Percentiles rank a stretch among this genome's conserved stretches.
Evolutionary conservation across 2,888 invertebrate species (phyloP).

Genomic region (Cephus sareptanus): DNA sequence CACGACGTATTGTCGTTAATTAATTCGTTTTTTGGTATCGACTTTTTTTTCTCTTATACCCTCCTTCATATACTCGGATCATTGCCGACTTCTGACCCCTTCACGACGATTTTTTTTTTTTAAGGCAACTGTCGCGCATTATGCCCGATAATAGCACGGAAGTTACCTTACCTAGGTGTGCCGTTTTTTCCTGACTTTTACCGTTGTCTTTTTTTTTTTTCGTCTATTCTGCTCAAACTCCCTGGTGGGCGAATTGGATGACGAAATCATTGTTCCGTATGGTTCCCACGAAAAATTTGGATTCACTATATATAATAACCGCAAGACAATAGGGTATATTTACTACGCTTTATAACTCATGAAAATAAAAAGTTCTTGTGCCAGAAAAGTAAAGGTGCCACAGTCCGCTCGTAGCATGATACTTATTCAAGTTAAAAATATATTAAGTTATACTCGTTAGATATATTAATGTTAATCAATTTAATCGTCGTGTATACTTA

Average conservation of each 20-base stretch:
- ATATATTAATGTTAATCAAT: background rate
- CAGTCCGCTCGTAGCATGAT: background rate
- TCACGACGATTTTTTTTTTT: background rate
- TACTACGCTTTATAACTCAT: background rate
- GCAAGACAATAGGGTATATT: background rate
- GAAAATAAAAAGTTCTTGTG: background rate
- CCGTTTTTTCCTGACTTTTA: background rate
- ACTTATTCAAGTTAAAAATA: background rate
- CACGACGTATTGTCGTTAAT: background rate
- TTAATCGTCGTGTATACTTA: background rate
- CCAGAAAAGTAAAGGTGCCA: background rate
- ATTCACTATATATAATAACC: background rate
- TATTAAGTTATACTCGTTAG: background rate
- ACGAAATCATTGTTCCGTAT: background rate
- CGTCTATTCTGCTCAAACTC: background rate
- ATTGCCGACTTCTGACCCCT: background rate
- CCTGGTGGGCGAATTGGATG: background rate
- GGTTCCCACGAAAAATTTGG: background rate
- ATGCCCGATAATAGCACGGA: background rate
- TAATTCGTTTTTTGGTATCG: slow-evolving; percentile 2
- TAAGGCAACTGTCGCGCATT: background rate
- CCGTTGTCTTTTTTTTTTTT: slow-evolving; percentile 10
- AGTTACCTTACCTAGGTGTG: slow-evolving; percentile 17
- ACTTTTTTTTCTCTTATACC: background rate
- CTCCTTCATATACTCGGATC: background rate